A percentile compares a stretch with the other conserved stretches of the same genome.
These are phyloP conservation scores for Pseudococcus viburni DNA, from an alignment of 2,888 invertebrate genomes.

Conservation along the genomic window DNA sequence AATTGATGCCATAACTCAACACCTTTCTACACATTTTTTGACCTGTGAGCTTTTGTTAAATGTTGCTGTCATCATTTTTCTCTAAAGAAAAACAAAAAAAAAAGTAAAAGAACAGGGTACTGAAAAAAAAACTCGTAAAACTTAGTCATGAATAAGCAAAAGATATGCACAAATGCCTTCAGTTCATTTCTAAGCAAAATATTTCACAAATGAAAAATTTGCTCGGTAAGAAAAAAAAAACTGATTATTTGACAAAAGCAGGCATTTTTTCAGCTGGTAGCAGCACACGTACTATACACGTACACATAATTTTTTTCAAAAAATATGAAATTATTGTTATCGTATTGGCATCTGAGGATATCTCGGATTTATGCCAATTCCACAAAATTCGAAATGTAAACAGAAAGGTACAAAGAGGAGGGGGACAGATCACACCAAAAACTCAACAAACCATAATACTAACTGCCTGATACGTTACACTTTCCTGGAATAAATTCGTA, in stretches of 20 bases:
- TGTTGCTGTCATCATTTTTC: background rate
- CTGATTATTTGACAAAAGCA: background rate
- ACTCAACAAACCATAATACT: no score
- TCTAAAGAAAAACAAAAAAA: background rate
- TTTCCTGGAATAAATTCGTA: no score
- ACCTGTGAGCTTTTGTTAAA: background rate
- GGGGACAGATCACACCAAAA: no score
- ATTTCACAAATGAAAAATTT: background rate
- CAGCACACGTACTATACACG: background rate
- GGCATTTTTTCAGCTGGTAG: background rate
- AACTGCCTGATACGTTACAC: no score
- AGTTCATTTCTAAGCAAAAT: background rate
- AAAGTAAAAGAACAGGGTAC: background rate
- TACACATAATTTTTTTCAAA: no score
- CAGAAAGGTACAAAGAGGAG: no score
- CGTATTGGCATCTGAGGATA: no score
- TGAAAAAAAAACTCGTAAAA: background rate
- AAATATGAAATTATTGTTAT: no score
- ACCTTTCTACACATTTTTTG: background rate
- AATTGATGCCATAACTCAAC: background rate
- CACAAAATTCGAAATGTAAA: no score
- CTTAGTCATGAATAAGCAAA: background rate
- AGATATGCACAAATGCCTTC: background rate
- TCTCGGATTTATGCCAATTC: no score
- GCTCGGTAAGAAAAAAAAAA: background rate